Percentiles rank a stretch among this genome's conserved stretches.
Conservation (phyloP, 2,113 vertebrate genomes). For the Lasiurus cinereus region DNA sequence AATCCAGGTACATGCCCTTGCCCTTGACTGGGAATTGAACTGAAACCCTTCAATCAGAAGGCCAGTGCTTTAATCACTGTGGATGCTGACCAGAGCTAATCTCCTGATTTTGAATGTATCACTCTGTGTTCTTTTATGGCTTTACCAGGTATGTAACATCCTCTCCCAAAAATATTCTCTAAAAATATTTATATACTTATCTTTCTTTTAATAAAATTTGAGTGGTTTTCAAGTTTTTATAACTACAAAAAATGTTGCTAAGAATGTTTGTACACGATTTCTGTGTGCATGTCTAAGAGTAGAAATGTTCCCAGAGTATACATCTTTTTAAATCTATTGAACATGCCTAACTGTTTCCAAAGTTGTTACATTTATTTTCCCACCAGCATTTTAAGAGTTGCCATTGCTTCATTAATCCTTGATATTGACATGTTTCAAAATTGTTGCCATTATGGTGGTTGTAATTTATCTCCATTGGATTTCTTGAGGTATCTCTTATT, state of each 20-base stretch:
- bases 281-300: neutral
- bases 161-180: neutral
- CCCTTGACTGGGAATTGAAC: no score
- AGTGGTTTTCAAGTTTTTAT: neutral
- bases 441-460: neutral
- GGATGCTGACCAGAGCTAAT: no score
- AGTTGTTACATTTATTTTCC: neutral
- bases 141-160: neutral
- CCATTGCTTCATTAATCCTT: neutral
- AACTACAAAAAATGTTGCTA: neutral
- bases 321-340: neutral
- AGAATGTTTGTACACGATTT: neutral
- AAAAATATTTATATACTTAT: conserved; percentile 17
- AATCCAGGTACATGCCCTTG: no score
- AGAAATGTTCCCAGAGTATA: neutral
- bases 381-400: neutral
- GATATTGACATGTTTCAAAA: neutral
- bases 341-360: neutral
- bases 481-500: neutral
- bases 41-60: no score
- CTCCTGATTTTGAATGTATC: neutral
- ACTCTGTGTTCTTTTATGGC: neutral
- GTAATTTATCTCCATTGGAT: neutral
- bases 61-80: no score
- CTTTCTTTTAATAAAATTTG: conserved; percentile 13